Base-by-base conservation (phyloP, 2,888 invertebrate species). In the Pterostichus madidus region DNA sequence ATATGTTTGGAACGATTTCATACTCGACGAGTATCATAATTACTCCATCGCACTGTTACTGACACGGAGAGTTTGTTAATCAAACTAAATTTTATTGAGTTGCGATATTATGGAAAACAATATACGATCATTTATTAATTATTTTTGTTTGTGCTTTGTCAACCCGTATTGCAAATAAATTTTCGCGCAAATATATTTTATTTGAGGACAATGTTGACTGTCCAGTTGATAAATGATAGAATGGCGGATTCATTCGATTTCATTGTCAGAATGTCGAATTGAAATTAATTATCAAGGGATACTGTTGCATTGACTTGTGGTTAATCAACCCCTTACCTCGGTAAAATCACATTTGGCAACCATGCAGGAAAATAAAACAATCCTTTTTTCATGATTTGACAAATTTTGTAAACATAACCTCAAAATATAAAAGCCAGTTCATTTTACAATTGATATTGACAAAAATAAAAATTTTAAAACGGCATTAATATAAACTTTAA, bases 191-290 rank as follows among this genome's bases (percentile, higher is more conserved):
- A 61, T 78, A 78, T 61, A 78, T 78, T 78, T 78, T 78, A 78
- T 78, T 78, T 31, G 15, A 39, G 44, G 39, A 46, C 78, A 61
- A 78, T 59, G 78, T 44, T 61, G 78, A 56, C 0, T 78, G 78
- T 39, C 35, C 78, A 59, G 61, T 24, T 78, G 78, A 78, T 78
- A 78, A 78, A 78, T 78, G 61, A 78, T 61, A 13, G 44, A 78
- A 17, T 17, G 61, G 56, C 15, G 52, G 32, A 52, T 32, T 24
- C 52, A 49, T 31, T 52, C 49, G 52, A 49, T 52, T 52, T 75
- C 75, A 52, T 52, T 75, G 75, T 75, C 75, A 52, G 4, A 32
- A 32, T 75, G 75, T 75, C 75, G 75, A 75, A 75, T n/a, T 5
- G 13, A 52, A 52, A 75, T 75, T 75, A 75, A 75, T 75, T 75